A percentile compares a stretch with the other conserved stretches of the same genome.
These are phyloP conservation scores for Agrochola macilenta DNA, from an alignment of 2,888 invertebrate species.

Conservation along the genomic window DNA sequence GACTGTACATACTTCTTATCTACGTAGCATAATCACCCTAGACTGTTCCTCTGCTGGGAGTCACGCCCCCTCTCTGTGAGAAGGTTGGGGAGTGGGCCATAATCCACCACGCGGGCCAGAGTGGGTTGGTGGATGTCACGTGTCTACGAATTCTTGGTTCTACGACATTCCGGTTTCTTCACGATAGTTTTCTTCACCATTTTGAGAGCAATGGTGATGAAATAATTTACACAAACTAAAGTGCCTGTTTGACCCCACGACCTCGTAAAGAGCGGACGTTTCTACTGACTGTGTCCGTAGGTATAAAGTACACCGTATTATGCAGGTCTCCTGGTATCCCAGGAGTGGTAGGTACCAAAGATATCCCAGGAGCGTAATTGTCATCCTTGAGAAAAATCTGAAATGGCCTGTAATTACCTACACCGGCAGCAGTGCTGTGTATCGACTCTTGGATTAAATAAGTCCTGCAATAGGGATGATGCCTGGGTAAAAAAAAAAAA, in stretches of 20 bases:
- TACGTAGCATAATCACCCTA: neutral
- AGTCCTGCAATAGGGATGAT: too few species aligned
- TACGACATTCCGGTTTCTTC: neutral
- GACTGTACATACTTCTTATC: too few species aligned
- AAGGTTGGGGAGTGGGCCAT: neutral
- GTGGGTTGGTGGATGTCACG: neutral
- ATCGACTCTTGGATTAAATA: too few species aligned
- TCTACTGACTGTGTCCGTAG: neutral
- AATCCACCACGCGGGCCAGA: neutral
- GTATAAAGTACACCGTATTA: too few species aligned
- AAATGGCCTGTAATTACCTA: neutral
- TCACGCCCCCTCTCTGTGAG: too few species aligned
- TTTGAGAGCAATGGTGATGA: neutral
- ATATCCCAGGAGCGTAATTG: too few species aligned
- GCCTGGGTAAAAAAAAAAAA: too few species aligned
- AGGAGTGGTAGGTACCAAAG: neutral
- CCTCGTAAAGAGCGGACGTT: neutral
- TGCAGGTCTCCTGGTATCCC: neutral
- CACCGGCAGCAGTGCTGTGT: neutral
- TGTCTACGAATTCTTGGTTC: neutral
- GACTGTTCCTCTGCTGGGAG: neutral
- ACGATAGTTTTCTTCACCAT: neutral
- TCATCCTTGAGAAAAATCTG: neutral
- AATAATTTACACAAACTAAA: neutral
- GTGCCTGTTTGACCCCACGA: neutral